Base-by-base conservation (phyloP, 2,888 invertebrate genomes). In the Eupelmus urozonus region DNA sequence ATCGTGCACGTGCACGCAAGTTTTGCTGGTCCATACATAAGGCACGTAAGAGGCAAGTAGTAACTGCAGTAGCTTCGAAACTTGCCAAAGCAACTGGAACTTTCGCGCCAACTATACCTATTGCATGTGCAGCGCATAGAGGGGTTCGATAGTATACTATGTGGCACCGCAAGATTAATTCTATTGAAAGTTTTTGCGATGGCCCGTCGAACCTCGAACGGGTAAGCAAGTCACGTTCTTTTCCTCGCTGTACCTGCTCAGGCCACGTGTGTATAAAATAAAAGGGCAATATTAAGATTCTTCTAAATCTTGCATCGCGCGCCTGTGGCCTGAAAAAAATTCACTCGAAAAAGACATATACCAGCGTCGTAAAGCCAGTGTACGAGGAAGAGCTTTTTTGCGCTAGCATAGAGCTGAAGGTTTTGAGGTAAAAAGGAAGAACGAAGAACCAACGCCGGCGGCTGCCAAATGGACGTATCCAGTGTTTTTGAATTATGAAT, bases 161-260 rank as follows among this genome's bases (percentile, higher is more conserved):
- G 59, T 70, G 45, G 59, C 60, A 11, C 60, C 51, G 60, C 74
- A 70, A 74, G 65, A 75, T 70, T 75, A 78, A 78, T 78, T 78
- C 65, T 59, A 78, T 78, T 70, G 65, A 75, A 78, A 78, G 70
- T 79, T 75, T 45, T 73, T 59, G 57, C 29, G 25, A n/a, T 29
- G 16, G 55, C 42, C 13, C 34, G 27, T 45, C 34, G 27, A 23
- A 23, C 20, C n/a, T n/a, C n/a, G n/a, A n/a, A n/a, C n/a, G n/a
- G n/a, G 42, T 42, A 59, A 51, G 69, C 45, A 13, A 49, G 70
- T 67, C 72, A 72, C 72, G 67, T 74, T 63, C 65, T 51, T 70
- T 78, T 74, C 42, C 55, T 40, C 4, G 5, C 55, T 42, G 23
- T 49, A 25, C 18, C 53, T 45, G 9, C 45, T 7, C 13, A 34